These are phyloP conservation scores for Epinephelus fuscoguttatus DNA, from an alignment of 2,113 vertebrate species.

Conservation along the genomic window DNA sequence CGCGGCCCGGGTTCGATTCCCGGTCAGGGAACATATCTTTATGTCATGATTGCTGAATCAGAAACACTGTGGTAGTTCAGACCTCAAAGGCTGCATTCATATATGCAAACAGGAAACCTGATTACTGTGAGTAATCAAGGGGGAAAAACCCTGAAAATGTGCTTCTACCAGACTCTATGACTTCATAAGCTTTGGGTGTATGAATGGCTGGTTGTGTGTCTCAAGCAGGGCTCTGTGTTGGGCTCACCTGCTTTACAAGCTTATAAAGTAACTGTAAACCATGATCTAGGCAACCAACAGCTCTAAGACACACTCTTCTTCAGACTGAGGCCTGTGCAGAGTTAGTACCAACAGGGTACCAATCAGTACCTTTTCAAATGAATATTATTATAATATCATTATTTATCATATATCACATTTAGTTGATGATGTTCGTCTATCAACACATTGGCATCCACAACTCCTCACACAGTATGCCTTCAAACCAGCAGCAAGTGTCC, in stretches of 20 bases:
- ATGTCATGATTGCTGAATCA: background rate
- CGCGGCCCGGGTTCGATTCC: slow-evolving; percentile 73
- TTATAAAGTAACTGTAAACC: background rate
- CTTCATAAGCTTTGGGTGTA: background rate
- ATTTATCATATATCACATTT: too few species aligned
- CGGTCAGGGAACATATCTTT: slow-evolving; percentile 62
- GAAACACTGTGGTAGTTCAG: background rate
- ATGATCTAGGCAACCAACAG: background rate
- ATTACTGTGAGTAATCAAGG: too few species aligned
- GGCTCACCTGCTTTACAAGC: slow-evolving; percentile 8
- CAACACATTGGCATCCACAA: too few species aligned
- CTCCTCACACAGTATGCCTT: too few species aligned
- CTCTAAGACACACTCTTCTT: background rate
- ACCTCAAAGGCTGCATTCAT: background rate
- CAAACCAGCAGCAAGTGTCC: slow-evolving; percentile 21
- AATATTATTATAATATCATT: too few species aligned
- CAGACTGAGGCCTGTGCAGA: background rate
- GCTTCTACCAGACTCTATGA: background rate
- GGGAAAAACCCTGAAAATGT: background rate
- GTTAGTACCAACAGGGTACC: background rate
- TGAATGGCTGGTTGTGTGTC: background rate
- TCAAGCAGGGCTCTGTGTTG: background rate
- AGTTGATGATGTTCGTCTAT: too few species aligned
- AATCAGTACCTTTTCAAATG: too few species aligned
- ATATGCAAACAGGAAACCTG: background rate